These are phyloP conservation scores for Meteorus sp. DNA, from an alignment of 1,140 invertebrate species.

Conservation along the genomic window DNA sequence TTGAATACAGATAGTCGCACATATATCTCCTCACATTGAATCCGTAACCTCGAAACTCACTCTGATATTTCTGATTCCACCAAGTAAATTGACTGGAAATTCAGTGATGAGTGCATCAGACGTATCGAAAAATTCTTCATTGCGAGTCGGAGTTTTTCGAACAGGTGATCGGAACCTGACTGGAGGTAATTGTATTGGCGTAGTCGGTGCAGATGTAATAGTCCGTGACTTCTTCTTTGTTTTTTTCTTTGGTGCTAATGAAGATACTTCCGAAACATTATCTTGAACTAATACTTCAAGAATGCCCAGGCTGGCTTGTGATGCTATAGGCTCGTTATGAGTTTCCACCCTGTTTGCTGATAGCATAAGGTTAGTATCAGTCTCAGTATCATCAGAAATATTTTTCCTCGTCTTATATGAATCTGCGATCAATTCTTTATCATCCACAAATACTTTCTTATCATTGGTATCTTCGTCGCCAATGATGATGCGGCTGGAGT, in stretches of 20 bases:
- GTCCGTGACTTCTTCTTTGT: background rate
- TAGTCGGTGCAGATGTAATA: background rate
- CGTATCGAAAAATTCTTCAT: background rate
- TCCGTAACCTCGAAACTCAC: too few species aligned
- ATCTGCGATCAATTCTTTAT: too few species aligned
- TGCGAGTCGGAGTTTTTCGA: background rate
- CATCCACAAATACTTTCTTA: too few species aligned
- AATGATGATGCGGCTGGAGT: too few species aligned
- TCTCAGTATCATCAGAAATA: too few species aligned
- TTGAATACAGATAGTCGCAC: too few species aligned
- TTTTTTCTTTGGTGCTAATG: conserved; percentile 7
- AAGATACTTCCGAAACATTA: conserved; percentile 9
- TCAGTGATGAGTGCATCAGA: background rate
- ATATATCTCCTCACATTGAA: too few species aligned
- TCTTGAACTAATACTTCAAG: background rate
- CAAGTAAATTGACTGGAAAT: conserved; percentile 37
- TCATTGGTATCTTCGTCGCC: too few species aligned
- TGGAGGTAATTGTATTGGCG: background rate
- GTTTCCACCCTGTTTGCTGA: background rate
- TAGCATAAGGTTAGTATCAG: background rate
- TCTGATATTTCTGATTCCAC: conserved; percentile 31
- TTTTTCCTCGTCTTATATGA: too few species aligned
- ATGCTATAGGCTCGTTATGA: background rate
- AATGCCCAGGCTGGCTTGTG: background rate
- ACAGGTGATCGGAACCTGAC: background rate